A percentile compares a stretch with the other conserved stretches of the same genome.
Evolutionary conservation across 2,888 invertebrate genomes (phyloP).

Genomic region (Megaustenia siamemsis): DNA sequence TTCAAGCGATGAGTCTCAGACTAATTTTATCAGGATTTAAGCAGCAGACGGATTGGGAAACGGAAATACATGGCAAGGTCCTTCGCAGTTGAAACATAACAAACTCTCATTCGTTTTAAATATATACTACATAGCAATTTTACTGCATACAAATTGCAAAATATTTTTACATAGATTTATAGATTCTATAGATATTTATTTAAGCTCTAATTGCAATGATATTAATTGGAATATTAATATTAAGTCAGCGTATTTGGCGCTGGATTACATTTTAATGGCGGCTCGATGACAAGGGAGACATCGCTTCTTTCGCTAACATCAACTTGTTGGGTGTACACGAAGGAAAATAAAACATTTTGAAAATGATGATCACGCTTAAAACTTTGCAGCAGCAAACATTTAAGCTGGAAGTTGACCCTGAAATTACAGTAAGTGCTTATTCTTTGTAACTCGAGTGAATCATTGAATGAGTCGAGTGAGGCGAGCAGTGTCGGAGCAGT

Average conservation of each 20-base stretch:
- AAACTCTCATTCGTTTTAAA: constrained; percentile 6
- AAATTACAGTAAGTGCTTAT: constrained; percentile 30
- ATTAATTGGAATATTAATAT: neutral
- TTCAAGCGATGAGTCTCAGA: too few relatives aligned
- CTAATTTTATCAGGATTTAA: too few relatives aligned
- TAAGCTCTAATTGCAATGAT: neutral
- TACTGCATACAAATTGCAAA: neutral
- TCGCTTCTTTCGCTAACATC: neutral
- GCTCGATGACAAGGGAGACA: constrained; percentile 44
- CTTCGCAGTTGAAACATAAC: neutral
- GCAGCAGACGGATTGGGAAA: too few relatives aligned
- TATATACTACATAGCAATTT: neutral
- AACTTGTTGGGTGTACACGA: constrained; percentile 15
- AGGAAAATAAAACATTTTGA: constrained; percentile 52
- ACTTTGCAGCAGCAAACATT: constrained; percentile 95
- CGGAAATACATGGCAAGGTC: neutral
- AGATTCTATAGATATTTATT: neutral
- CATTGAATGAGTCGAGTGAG: too few relatives aligned
- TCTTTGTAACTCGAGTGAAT: too few relatives aligned
- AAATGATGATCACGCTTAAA: constrained; percentile 93
- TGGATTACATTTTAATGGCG: constrained; percentile 51
- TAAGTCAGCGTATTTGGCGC: constrained; percentile 2
- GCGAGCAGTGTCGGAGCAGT: too few relatives aligned
- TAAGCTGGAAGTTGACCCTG: constrained; percentile 90
- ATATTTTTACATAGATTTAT: neutral